A percentile compares a stretch with the other conserved stretches of the same genome.
Conservation (phyloP, 2,797 vertebrate species). For the Anabacerthia variegaticeps region DNA sequence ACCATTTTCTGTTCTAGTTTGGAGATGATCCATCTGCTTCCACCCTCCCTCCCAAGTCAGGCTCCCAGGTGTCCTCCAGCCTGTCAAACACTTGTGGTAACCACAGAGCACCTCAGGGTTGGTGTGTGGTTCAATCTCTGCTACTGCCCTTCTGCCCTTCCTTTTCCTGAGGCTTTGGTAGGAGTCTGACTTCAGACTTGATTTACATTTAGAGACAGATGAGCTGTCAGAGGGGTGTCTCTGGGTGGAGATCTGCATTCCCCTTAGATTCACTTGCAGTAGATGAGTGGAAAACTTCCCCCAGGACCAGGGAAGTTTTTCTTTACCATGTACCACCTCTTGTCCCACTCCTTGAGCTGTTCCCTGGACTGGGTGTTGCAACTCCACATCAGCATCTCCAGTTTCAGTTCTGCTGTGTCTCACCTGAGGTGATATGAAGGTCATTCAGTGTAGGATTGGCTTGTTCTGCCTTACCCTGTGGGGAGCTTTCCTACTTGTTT, state of each 20-base stretch:
- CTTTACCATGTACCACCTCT: background rate
- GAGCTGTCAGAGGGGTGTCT: background rate
- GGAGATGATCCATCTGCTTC: background rate
- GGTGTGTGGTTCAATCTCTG: background rate
- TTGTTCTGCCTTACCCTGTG: background rate
- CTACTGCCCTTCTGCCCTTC: background rate
- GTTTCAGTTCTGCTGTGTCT: background rate
- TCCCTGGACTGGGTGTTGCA: background rate
- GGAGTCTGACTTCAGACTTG: background rate
- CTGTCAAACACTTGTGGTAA: background rate
- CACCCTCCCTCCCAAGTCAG: background rate
- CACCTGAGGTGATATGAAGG: background rate
- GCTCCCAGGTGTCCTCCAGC: background rate
- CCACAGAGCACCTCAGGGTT: background rate
- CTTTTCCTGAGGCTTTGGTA: background rate
- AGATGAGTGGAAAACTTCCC: background rate
- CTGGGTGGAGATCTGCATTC: background rate
- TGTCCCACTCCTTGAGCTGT: background rate
- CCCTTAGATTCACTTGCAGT: background rate
- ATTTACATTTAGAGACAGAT: background rate
- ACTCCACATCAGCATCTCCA: background rate
- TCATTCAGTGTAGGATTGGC: background rate
- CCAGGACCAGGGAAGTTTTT: background rate
- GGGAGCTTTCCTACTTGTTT: background rate
- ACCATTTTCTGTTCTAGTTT: background rate